Conservation (phyloP, 2,888 invertebrate species). For the Muschampia plurimacula region DNA sequence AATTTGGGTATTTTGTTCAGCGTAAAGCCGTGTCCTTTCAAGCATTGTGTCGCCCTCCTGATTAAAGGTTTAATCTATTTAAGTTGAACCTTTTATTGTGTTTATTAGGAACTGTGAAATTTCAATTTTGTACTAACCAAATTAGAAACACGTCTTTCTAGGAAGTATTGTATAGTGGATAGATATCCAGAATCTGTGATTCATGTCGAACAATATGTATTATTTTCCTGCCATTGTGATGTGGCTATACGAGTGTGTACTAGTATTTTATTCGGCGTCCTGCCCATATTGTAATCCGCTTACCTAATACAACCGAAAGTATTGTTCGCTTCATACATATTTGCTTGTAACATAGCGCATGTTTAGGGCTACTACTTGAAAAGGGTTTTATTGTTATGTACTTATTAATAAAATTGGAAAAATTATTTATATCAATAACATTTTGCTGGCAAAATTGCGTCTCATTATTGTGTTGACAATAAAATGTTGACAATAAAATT, state of each 20-base stretch:
- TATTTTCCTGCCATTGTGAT: conserved; percentile 6
- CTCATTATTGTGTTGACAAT: too few species aligned
- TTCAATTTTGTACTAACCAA: too few species aligned
- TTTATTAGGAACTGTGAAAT: background rate
- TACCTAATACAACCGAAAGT: conserved; percentile 8
- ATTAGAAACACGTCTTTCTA: background rate
- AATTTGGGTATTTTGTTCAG: too few species aligned
- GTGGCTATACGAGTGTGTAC: background rate
- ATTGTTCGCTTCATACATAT: background rate
- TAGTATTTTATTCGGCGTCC: background rate
- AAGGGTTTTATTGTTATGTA: background rate
- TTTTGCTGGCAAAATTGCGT: background rate
- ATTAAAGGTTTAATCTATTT: background rate
- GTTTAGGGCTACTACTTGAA: background rate
- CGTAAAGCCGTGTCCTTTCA: too few species aligned
- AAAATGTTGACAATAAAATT: background rate
- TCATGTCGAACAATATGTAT: background rate
- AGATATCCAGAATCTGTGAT: background rate
- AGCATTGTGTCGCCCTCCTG: too few species aligned
- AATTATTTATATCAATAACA: background rate
- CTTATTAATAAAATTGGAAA: background rate
- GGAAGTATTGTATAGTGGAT: background rate
- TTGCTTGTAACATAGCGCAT: background rate
- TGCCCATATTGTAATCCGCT: background rate
- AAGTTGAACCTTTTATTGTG: too few species aligned